A percentile compares a stretch with the other conserved stretches of the same genome.
Conservation (phyloP, 2,888 invertebrate genomes). For the Chymomyza caudatula region DNA sequence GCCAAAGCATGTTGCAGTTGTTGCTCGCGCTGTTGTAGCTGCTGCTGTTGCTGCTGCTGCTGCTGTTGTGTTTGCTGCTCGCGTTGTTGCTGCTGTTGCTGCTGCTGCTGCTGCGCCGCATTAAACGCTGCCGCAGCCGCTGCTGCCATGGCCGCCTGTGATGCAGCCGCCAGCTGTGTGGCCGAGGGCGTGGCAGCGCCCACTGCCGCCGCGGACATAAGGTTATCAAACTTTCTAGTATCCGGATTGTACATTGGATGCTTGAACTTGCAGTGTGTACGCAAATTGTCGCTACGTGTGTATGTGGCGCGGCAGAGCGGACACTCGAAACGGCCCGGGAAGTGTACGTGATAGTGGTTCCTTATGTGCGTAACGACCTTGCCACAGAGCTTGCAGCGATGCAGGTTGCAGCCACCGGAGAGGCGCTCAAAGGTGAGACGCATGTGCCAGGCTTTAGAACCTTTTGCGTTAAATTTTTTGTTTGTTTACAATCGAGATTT, state of each 20-base stretch:
- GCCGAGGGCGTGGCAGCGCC: conserved; percentile 80
- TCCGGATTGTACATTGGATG: conserved; percentile 92
- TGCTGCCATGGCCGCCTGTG: conserved; percentile 77
- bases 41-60: conserved; percentile 55
- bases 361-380: conserved; percentile 96
- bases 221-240: conserved; percentile 90
- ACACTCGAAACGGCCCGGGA: conserved; percentile 94
- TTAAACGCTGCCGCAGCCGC: conserved; percentile 77
- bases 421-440: conserved; percentile 95
- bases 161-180: conserved; percentile 79
- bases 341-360: conserved; percentile 96
- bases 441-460: conserved; percentile 97
- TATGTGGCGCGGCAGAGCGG: conserved; percentile 94
- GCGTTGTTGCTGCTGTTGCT: conserved; percentile 68
- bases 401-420: conserved; percentile 94
- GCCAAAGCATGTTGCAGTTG: conserved; percentile 65
- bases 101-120: conserved; percentile 70
- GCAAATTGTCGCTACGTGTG: conserved; percentile 94
- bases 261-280: conserved; percentile 95
- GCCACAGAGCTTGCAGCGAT: conserved; percentile 95
- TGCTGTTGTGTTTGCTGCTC: conserved; percentile 61
- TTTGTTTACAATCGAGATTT: conserved; percentile 35
- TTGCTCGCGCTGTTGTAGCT: conserved; percentile 55
- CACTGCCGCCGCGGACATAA: conserved; percentile 81
- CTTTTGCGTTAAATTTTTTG: conserved; percentile 78